A percentile compares a stretch with the other conserved stretches of the same genome.
Conservation (phyloP, 2,888 invertebrate species). For the Galeopsomyia nigrocyanea region DNA sequence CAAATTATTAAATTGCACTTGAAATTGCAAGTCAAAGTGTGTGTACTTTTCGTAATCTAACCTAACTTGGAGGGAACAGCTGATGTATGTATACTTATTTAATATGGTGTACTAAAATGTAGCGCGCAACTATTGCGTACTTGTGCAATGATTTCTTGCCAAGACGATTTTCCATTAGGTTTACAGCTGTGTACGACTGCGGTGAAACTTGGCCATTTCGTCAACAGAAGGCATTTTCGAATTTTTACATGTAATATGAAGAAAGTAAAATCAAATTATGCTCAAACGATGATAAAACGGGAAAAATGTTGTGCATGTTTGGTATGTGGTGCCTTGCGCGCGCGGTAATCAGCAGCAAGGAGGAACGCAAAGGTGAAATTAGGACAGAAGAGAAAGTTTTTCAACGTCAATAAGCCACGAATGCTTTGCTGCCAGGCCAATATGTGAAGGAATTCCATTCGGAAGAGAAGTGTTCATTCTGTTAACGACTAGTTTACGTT, state of each 20-base stretch:
- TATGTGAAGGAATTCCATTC: conserved; percentile 44
- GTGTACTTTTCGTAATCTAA: too few relatives aligned
- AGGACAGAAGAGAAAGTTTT: conserved; percentile 67
- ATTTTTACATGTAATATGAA: neutral
- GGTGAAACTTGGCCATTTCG: too few relatives aligned
- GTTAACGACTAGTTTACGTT: conserved; percentile 27
- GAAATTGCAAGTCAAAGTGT: too few relatives aligned
- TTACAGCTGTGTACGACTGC: too few relatives aligned
- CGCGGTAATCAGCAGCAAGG: conserved; percentile 41
- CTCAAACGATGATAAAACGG: neutral
- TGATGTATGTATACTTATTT: too few relatives aligned
- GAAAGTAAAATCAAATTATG: conserved; percentile 6
- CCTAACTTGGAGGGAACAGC: too few relatives aligned
- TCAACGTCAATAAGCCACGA: conserved; percentile 55
- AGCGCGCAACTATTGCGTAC: conserved; percentile 10
- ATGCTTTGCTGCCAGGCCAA: conserved; percentile 32
- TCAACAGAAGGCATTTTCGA: too few relatives aligned
- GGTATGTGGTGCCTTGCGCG: conserved; percentile 32
- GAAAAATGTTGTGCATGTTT: conserved; percentile 9
- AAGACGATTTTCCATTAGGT: too few relatives aligned
- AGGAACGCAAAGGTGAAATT: conserved; percentile 54
- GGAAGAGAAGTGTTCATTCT: conserved; percentile 39
- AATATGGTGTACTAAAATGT: too few relatives aligned
- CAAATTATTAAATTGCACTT: too few relatives aligned
- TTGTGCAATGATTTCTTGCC: too few relatives aligned